phyloP scores from a whole-genome alignment of 2,113 vertebrate species.

The Monopterus albus region DNA sequence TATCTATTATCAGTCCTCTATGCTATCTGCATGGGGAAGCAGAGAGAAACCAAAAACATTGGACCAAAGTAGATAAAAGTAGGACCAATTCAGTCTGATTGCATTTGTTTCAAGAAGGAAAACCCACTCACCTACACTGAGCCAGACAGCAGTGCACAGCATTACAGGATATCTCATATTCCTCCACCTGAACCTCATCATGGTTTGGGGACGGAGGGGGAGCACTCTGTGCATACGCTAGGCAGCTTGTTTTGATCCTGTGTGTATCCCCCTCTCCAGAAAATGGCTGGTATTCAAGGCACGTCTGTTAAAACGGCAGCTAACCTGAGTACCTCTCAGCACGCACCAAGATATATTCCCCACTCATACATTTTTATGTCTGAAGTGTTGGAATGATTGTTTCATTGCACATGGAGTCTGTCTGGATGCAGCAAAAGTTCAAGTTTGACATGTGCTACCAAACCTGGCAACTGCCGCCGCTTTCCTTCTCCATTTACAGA shows the following conservation, averaged over 20 bases:
- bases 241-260: constrained; percentile 48
- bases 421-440: neutral
- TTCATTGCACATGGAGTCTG: neutral
- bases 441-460: neutral
- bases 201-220: too few species aligned
- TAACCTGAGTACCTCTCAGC: constrained; percentile 54
- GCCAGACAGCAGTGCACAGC: too few species aligned
- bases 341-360: neutral
- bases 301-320: constrained; percentile 74
- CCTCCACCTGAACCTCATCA: too few species aligned
- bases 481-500: neutral
- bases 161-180: too few species aligned
- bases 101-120: too few species aligned
- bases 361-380: neutral
- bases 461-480: constrained; percentile 2
- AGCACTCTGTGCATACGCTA: too few species aligned
- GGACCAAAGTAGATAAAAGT: too few species aligned
- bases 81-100: too few species aligned
- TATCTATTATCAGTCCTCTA: too few species aligned
- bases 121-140: too few species aligned
- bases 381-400: neutral
- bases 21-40: too few species aligned
- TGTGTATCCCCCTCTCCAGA: constrained; percentile 43
- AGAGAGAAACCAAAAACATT: too few species aligned
- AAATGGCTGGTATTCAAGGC: constrained; percentile 69